Evolutionary conservation across 2,797 vertebrate species (phyloP), one percentile per base, ranked within the genome.

Genomic region (Psittacula echo): DNA sequence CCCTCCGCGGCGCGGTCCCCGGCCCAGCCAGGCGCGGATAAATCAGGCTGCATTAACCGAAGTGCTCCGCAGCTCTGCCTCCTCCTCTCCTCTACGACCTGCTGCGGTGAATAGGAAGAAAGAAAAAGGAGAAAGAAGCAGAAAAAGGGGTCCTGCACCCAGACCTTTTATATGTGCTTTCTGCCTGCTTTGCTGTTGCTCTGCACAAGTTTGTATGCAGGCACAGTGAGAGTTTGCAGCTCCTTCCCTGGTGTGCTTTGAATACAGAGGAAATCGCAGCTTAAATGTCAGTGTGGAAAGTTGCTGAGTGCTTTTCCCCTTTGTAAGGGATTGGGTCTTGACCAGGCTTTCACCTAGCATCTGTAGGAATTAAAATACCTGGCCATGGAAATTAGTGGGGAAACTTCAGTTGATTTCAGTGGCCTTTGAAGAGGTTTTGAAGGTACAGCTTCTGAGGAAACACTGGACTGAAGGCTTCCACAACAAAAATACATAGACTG

Each of bases 141-240:
- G 1, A 15, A 45, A 77, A 73, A 24, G 0, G 7, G 4, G 8
- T 39, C 18, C 37, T 0, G 0, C 20, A 23, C 29, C 44, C 54
- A 50, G 29, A 10, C 2, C 5, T 18, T 32, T 19, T 11, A 0
- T 9, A 1, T 5, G 3, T 21, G 14, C 19, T 7, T 50, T 39
- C 34, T 14, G 8, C 11, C 17, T 1, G 2, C 56, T 44, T 41
- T 34, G 56, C 53, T 42, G 12, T 3, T 26, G 53, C 30, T 48
- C 47, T 19, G 22, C 32, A 9, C 21, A 30, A 41, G 24, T 42
- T 23, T 30, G 32, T 45, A 9, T 4, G 27, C 14, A 12, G 44
- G 13, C 29, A 42, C 6, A 3, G 11, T 2, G 41, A 29, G 44
- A 17, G 8, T 5, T 74, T 37, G 7, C 75, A 44, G 34, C 32